phyloP scores from a whole-genome alignment of 1,140 invertebrate genomes.

The Drosophila biarmipes region DNA sequence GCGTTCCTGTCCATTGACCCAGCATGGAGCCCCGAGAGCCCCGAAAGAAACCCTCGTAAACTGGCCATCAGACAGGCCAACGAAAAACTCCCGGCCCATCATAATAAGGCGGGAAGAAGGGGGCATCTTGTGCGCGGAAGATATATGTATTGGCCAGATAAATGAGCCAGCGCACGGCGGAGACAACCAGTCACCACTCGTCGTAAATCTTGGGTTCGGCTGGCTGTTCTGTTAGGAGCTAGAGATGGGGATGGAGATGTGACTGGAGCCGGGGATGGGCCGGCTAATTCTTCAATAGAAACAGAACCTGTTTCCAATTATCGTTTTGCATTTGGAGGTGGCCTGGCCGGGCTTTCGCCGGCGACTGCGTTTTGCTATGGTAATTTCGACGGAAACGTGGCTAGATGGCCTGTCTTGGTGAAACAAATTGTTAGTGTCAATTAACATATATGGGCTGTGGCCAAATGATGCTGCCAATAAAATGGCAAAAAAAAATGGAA shows the following conservation, averaged over 20 bases:
- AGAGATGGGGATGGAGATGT: neutral
- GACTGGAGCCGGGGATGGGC: slow-evolving; percentile 8
- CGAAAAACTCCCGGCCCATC: slow-evolving; percentile 15
- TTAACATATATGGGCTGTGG: slow-evolving; percentile 71
- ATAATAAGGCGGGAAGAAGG: slow-evolving; percentile 18
- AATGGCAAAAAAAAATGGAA: neutral
- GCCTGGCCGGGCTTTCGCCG: slow-evolving; percentile 54
- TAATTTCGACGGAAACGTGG: slow-evolving; percentile 49
- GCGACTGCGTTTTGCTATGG: slow-evolving; percentile 38
- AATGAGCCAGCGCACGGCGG: slow-evolving; percentile 70
- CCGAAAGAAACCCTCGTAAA: slow-evolving; percentile 49
- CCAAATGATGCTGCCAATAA: slow-evolving; percentile 30
- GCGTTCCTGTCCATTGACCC: slow-evolving; percentile 74
- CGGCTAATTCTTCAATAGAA: slow-evolving; percentile 64
- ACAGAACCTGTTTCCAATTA: slow-evolving; percentile 77
- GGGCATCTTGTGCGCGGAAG: slow-evolving; percentile 44
- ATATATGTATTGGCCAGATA: slow-evolving; percentile 44
- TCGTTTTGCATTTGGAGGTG: slow-evolving; percentile 59
- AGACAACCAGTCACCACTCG: slow-evolving; percentile 79
- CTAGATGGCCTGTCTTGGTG: slow-evolving; percentile 28
- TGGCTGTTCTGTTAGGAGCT: slow-evolving; percentile 22
- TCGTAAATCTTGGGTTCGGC: slow-evolving; percentile 67
- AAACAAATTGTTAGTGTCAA: slow-evolving; percentile 74
- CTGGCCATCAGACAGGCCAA: slow-evolving; percentile 31
- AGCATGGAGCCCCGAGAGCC: slow-evolving; percentile 47